These are phyloP conservation scores for Drosophila ezoana DNA, from an alignment of 2,888 invertebrate genomes.

Conservation along the genomic window DNA sequence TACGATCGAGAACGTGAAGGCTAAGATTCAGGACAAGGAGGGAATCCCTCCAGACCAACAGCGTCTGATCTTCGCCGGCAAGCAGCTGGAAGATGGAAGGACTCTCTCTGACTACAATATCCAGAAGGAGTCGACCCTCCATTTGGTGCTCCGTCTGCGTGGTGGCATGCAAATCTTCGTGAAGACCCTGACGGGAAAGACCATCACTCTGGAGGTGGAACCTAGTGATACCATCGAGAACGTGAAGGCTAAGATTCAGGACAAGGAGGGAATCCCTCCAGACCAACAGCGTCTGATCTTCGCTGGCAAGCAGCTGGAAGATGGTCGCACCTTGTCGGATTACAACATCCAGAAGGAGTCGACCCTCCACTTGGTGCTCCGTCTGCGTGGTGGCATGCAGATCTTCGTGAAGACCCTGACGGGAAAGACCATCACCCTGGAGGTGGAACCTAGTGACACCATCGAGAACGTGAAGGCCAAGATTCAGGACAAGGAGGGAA, in stretches of 20 bases:
- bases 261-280: slow-evolving; percentile 78
- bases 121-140: slow-evolving; percentile 73
- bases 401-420: slow-evolving; percentile 53
- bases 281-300: slow-evolving; percentile 76
- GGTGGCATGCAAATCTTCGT: slow-evolving; percentile 89
- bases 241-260: slow-evolving; percentile 77
- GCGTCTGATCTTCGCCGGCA: slow-evolving; percentile 78
- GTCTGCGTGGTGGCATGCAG: slow-evolving; percentile 49
- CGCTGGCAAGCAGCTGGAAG: slow-evolving; percentile 71
- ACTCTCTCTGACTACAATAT: slow-evolving; percentile 89
- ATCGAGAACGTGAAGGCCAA: slow-evolving; percentile 74
- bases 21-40: slow-evolving; percentile 79
- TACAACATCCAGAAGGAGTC: slow-evolving; percentile 53
- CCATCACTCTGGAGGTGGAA: slow-evolving; percentile 72
- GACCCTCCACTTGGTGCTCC: slow-evolving; percentile 43
- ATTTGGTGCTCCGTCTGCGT: slow-evolving; percentile 94
- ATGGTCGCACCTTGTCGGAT: slow-evolving; percentile 63
- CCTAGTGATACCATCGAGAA: slow-evolving; percentile 68
- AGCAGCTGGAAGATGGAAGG: slow-evolving; percentile 91
- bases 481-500: slow-evolving; percentile 75
- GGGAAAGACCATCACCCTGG: slow-evolving; percentile 49
- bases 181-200: slow-evolving; percentile 72
- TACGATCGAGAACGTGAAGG: slow-evolving; percentile 78
- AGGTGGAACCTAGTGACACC: slow-evolving; percentile 41
- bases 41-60: slow-evolving; percentile 81